These are phyloP conservation scores for Mus minutoides DNA, from an alignment of 2,797 vertebrate species.

Conservation along the genomic window DNA sequence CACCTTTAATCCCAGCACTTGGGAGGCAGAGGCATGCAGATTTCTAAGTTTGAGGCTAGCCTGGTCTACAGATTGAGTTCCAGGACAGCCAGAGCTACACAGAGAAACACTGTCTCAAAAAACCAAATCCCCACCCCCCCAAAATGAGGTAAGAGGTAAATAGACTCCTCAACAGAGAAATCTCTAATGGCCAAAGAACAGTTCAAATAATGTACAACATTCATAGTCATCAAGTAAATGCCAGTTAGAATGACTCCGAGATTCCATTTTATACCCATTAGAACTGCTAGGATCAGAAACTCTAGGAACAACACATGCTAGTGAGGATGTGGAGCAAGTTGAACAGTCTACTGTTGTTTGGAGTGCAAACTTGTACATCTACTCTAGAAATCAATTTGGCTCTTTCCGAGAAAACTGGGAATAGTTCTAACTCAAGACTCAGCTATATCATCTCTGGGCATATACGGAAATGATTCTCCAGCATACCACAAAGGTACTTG, in stretches of 20 bases:
- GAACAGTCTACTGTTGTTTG: background rate
- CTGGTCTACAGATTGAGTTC: too few species aligned
- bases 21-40: too few species aligned
- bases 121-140: too few species aligned
- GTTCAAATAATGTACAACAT: background rate
- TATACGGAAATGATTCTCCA: background rate
- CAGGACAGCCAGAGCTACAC: too few species aligned
- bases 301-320: background rate
- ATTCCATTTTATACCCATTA: background rate
- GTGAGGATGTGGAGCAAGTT: background rate
- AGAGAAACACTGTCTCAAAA: too few species aligned
- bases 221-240: too few species aligned
- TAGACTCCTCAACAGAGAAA: too few species aligned
- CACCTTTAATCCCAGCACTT: too few species aligned
- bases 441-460: background rate
- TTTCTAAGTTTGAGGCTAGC: too few species aligned
- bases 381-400: background rate
- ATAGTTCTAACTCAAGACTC: background rate
- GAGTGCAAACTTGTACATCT: background rate
- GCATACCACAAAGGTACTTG: background rate
- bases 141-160: too few species aligned
- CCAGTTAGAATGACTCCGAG: background rate
- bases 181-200: background rate
- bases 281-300: background rate
- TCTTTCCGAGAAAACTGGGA: background rate